phyloP scores from a whole-genome alignment of 2,888 invertebrate species.

The Parascotia fuliginaria region DNA sequence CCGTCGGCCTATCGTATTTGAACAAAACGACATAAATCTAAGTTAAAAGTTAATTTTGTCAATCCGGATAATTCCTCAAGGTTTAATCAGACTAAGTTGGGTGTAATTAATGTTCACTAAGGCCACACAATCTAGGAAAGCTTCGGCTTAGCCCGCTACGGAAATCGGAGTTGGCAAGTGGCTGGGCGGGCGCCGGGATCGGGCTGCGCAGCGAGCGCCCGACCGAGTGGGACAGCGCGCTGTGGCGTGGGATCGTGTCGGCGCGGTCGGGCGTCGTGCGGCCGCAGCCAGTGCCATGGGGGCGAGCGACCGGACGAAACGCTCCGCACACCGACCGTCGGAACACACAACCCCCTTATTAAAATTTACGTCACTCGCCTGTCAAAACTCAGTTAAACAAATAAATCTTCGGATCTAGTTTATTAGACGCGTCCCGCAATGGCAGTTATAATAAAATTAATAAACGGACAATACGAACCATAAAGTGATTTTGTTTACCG shows the following conservation, averaged over 20 bases:
- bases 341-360: slow-evolving; percentile 51
- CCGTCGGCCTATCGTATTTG: slow-evolving; percentile 31
- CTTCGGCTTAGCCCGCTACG: slow-evolving; percentile 76
- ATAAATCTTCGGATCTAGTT: slow-evolving; percentile 56
- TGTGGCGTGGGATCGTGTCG: neutral
- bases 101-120: slow-evolving; percentile 85
- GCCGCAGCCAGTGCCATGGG: slow-evolving; percentile 65
- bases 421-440: slow-evolving; percentile 45
- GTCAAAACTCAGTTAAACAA: slow-evolving; percentile 67
- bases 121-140: slow-evolving; percentile 84
- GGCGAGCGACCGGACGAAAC: slow-evolving; percentile 66
- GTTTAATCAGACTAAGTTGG: slow-evolving; percentile 85
- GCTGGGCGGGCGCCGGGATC: slow-evolving; percentile 43
- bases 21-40: slow-evolving; percentile 75
- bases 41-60: slow-evolving; percentile 86
- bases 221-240: slow-evolving; percentile 25
- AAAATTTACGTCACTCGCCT: slow-evolving; percentile 69
- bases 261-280: slow-evolving; percentile 16
- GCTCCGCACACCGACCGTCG: slow-evolving; percentile 49
- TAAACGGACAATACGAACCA: slow-evolving; percentile 41
- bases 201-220: slow-evolving; percentile 25
- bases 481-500: slow-evolving; percentile 60
- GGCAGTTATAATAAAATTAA: slow-evolving; percentile 48
- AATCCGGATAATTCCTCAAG: slow-evolving; percentile 85
- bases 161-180: slow-evolving; percentile 69